Conservation (phyloP, 2,888 invertebrate genomes). For the Sesia apiformis region DNA sequence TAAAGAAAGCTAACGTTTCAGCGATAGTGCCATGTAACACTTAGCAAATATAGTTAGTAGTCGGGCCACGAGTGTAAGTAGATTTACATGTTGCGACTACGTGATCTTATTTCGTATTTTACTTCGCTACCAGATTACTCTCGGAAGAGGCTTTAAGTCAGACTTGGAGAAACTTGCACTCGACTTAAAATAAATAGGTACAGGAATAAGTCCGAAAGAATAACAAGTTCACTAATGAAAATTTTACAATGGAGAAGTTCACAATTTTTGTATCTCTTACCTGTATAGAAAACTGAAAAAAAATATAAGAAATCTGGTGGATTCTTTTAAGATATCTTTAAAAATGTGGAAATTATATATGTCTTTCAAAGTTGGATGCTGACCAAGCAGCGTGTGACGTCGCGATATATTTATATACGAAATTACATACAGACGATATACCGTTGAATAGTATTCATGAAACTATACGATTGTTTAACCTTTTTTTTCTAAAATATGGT, state of each 20-base stretch:
- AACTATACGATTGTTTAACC: too few relatives aligned
- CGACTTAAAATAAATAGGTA: background rate
- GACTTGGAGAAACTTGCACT: background rate
- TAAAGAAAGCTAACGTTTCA: conserved; percentile 9
- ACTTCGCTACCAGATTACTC: conserved; percentile 37
- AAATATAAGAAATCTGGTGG: too few relatives aligned
- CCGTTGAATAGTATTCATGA: too few relatives aligned
- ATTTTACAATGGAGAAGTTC: background rate
- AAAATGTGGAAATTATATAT: too few relatives aligned
- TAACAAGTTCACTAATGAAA: background rate
- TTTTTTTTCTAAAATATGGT: too few relatives aligned
- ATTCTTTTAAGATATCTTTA: too few relatives aligned
- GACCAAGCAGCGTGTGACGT: too few relatives aligned
- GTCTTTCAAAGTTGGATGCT: too few relatives aligned
- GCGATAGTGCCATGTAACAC: conserved; percentile 14
- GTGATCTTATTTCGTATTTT: conserved; percentile 64
- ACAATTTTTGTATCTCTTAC: too few relatives aligned
- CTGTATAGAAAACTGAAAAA: too few relatives aligned
- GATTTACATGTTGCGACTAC: conserved; percentile 62
- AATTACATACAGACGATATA: too few relatives aligned
- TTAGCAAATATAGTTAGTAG: conserved; percentile 29
- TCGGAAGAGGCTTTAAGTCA: conserved; percentile 23
- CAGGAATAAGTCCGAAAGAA: background rate
- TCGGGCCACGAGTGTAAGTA: conserved; percentile 53
- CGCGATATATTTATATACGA: too few relatives aligned